Percentiles rank a stretch among this genome's conserved stretches.
Conservation (phyloP, 1,140 invertebrate species). For the Sitobion miscanthi region DNA sequence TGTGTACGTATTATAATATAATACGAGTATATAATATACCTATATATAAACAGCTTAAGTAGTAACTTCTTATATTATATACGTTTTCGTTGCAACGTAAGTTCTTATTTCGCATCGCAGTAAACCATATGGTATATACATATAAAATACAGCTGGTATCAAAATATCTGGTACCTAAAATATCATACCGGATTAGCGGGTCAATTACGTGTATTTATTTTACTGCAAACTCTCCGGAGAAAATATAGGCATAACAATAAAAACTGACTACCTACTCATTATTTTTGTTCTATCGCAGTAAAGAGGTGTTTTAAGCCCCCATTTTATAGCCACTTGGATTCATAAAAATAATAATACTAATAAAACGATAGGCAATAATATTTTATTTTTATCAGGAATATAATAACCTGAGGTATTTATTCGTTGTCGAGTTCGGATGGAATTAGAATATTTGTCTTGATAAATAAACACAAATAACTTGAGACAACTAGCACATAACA, state of each 20-base stretch:
- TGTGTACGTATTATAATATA: not conserved
- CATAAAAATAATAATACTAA: not conserved
- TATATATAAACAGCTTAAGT: not conserved
- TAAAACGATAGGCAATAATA: not conserved
- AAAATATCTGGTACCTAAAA: not conserved
- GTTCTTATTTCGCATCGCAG: not conserved
- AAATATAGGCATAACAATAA: not conserved
- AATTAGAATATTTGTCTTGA: not conserved
- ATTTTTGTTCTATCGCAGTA: constrained; percentile 1
- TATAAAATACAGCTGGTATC: constrained; percentile 2
- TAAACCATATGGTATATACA: not conserved
- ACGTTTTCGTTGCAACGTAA: not conserved
- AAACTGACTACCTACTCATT: not conserved
- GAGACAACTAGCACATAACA: not conserved
- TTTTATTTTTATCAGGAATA: not conserved
- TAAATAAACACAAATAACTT: not conserved
- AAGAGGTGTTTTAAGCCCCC: not conserved
- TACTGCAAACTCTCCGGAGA: not conserved
- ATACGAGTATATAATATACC: too few species aligned
- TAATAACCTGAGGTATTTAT: not conserved
- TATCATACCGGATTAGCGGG: not conserved
- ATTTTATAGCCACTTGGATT: not conserved
- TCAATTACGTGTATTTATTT: not conserved
- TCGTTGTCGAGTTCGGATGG: not conserved
- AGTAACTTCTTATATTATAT: not conserved